Conservation (phyloP, 2,797 vertebrate species). For the Micropoecilia bifurca region DNA sequence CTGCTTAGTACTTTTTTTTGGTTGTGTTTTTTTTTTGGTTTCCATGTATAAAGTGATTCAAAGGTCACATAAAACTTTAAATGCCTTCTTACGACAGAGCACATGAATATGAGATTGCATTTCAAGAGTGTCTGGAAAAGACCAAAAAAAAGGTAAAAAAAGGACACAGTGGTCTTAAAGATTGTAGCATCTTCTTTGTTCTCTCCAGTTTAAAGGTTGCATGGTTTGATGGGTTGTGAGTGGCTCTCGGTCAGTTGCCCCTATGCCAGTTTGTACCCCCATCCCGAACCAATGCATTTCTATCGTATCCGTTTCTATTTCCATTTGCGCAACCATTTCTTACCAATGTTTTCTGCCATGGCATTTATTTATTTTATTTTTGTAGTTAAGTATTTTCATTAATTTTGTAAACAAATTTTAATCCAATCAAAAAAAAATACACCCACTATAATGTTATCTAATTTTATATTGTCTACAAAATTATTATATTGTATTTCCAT, state of each 20-base stretch:
- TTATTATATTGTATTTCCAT: not conserved
- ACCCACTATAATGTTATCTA: not conserved
- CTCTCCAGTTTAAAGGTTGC: constrained; percentile 43
- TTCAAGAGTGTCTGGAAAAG: constrained; percentile 17
- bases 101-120: constrained; percentile 56
- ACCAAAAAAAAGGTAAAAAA: constrained; percentile 8
- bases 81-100: constrained; percentile 33
- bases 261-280: not conserved
- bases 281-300: not conserved
- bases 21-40: not conserved
- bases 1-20: constrained; percentile 39
- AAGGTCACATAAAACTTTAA: constrained; percentile 47
- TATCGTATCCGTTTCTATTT: not conserved
- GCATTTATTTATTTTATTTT: not conserved
- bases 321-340: not conserved
- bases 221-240: constrained; percentile 44
- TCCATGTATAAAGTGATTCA: constrained; percentile 54
- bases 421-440: not conserved
- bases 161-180: constrained; percentile 37
- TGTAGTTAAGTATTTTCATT: not conserved
- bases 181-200: constrained; percentile 27
- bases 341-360: not conserved
- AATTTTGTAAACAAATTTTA: not conserved
- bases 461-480: not conserved
- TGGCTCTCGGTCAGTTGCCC: constrained; percentile 1